phyloP scores from a whole-genome alignment of 2,888 invertebrate species.

The Boloria selene region DNA sequence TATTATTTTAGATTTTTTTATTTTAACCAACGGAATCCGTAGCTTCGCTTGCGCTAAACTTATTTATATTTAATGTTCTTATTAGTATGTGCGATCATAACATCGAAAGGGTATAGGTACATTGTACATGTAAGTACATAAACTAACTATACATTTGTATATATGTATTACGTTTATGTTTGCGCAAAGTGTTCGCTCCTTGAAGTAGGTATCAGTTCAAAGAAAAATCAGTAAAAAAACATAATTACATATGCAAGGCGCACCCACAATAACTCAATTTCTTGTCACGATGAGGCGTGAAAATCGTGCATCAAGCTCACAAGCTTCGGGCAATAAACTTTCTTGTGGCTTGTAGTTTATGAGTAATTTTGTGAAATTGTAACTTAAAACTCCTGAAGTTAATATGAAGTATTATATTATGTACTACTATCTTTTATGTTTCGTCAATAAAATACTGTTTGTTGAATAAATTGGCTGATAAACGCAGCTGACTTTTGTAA shows the following conservation, averaged over 20 bases:
- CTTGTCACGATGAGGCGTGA: slow-evolving; percentile 54
- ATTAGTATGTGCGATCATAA: no score
- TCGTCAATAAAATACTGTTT: background rate
- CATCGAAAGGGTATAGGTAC: no score
- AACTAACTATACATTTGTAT: no score
- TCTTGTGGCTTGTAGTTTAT: slow-evolving; percentile 36
- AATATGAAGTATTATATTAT: background rate
- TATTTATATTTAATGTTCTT: no score
- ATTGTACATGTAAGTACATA: no score
- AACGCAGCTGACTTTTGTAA: no score
- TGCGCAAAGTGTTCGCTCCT: no score
- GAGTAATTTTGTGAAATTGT: slow-evolving; percentile 12
- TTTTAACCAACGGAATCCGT: no score
- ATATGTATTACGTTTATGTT: no score
- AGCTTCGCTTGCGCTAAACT: no score
- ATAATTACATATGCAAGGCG: slow-evolving; percentile 35
- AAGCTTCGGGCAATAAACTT: slow-evolving; percentile 62
- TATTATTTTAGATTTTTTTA: no score
- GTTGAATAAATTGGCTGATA: no score
- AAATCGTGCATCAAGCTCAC: slow-evolving; percentile 51
- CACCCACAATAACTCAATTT: slow-evolving; percentile 36
- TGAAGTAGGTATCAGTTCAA: background rate
- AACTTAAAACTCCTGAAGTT: background rate
- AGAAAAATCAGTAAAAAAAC: slow-evolving; percentile 23
- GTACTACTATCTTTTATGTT: background rate